Conservation (phyloP, 2,797 vertebrate species). For the Ctenopoma multispine region DNA sequence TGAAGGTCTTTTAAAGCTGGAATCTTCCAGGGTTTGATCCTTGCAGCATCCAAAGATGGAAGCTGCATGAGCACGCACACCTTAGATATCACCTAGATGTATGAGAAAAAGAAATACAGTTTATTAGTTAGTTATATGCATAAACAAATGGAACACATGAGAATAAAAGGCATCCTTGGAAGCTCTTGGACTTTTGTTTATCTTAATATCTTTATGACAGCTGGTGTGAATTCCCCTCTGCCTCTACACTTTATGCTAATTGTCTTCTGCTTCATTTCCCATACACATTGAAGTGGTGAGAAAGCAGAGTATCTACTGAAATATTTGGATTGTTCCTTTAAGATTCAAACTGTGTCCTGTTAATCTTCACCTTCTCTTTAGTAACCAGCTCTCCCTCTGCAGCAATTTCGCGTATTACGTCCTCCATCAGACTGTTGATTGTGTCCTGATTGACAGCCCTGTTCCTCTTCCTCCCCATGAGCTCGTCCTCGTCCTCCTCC, state of each 20-base stretch:
- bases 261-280: too few relatives aligned
- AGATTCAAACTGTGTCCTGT: neutral
- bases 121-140: neutral
- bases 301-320: neutral
- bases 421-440: slow-evolving; percentile 74
- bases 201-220: too few relatives aligned
- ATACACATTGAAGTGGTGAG: too few relatives aligned
- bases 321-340: neutral
- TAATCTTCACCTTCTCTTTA: slow-evolving; percentile 72
- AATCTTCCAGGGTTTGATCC: slow-evolving; percentile 55
- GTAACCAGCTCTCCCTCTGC: slow-evolving; percentile 83
- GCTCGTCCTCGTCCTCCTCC: slow-evolving; percentile 29
- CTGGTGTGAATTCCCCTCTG: too few relatives aligned
- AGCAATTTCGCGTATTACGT: slow-evolving; percentile 78
- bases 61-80: slow-evolving; percentile 75
- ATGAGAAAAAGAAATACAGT: neutral
- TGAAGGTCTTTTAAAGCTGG: slow-evolving; percentile 79
- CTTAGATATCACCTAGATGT: slow-evolving; percentile 74
- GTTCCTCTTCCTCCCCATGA: slow-evolving; percentile 22
- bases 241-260: too few relatives aligned
- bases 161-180: neutral
- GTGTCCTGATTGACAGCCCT: slow-evolving; percentile 41
- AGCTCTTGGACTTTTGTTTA: too few relatives aligned
- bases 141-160: too few relatives aligned
- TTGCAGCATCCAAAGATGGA: slow-evolving; percentile 47